Evolutionary conservation across 2,113 vertebrate genomes (phyloP).

Genomic region (Myotis lucifugus): DNA sequence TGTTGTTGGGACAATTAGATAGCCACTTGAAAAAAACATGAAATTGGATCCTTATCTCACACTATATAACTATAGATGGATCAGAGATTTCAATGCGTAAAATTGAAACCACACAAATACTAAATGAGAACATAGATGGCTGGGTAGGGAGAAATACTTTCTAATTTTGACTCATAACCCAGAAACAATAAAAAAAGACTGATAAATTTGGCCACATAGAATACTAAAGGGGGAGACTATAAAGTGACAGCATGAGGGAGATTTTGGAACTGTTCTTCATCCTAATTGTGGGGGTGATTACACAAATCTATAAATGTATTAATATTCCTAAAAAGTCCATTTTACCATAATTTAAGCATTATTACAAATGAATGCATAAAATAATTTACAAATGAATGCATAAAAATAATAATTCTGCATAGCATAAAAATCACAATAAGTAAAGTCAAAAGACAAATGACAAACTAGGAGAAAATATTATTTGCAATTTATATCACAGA

Average conservation of each 20-base stretch:
- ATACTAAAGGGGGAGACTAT: background rate
- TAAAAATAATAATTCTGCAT: background rate
- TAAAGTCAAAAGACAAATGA: background rate
- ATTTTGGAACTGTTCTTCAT: background rate
- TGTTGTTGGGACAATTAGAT: background rate
- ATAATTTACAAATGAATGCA: background rate
- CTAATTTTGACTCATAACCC: conserved; percentile 26
- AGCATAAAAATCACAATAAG: conserved; percentile 12
- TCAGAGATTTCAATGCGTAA: background rate
- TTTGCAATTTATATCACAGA: conserved; percentile 10
- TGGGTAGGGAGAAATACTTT: background rate
- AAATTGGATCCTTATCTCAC: conserved; percentile 13
- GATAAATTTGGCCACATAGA: conserved; percentile 11
- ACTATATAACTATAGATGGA: background rate
- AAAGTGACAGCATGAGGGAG: background rate
- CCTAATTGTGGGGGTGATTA: background rate
- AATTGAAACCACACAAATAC: background rate
- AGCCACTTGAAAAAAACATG: background rate
- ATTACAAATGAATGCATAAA: background rate
- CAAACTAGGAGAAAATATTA: conserved; percentile 3
- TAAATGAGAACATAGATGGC: background rate
- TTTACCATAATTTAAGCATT: conserved; percentile 35
- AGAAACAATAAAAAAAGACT: background rate
- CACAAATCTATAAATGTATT: background rate
- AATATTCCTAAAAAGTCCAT: conserved; percentile 12